Conservation (phyloP, 2,888 invertebrate genomes). For the Lasioglossum figueresi region DNA sequence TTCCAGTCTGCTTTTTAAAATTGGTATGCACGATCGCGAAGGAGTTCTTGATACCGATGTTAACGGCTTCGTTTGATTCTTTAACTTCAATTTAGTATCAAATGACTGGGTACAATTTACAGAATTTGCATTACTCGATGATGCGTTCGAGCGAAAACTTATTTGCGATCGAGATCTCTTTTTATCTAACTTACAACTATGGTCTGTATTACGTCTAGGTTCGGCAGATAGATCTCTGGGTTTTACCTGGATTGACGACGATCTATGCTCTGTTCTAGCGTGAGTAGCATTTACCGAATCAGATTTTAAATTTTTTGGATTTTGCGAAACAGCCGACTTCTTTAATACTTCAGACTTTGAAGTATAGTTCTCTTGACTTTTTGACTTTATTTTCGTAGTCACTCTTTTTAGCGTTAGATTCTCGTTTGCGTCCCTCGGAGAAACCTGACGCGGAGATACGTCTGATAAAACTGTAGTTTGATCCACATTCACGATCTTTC, state of each 20-base stretch:
- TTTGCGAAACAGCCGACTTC: neutral
- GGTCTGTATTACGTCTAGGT: neutral
- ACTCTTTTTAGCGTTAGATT: conserved; percentile 5
- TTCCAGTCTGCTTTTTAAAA: conserved; percentile 72
- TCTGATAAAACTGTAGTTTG: neutral
- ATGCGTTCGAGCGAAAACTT: conserved; percentile 58
- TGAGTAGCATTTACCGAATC: conserved; percentile 12
- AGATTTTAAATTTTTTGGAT: conserved; percentile 19
- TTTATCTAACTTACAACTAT: conserved; percentile 28
- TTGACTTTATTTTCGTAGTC: conserved; percentile 1
- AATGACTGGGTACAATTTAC: neutral
- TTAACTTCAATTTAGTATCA: conserved; percentile 26
- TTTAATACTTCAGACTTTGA: conserved; percentile 10
- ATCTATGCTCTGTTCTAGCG: conserved; percentile 36
- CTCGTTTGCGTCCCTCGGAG: neutral
- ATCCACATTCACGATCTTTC: neutral
- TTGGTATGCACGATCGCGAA: conserved; percentile 77
- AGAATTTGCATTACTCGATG: conserved; percentile 17
- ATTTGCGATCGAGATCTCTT: conserved; percentile 71
- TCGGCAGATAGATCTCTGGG: conserved; percentile 30
- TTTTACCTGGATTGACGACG: conserved; percentile 11
- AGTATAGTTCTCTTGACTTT: conserved; percentile 31
- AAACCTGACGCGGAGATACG: neutral
- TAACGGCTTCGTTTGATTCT: conserved; percentile 14
- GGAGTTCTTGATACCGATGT: conserved; percentile 42